Percentiles rank a stretch among this genome's conserved stretches.
Conservation (phyloP, 92 coral and sea anemone genomes). For the Palythoa grandis region DNA sequence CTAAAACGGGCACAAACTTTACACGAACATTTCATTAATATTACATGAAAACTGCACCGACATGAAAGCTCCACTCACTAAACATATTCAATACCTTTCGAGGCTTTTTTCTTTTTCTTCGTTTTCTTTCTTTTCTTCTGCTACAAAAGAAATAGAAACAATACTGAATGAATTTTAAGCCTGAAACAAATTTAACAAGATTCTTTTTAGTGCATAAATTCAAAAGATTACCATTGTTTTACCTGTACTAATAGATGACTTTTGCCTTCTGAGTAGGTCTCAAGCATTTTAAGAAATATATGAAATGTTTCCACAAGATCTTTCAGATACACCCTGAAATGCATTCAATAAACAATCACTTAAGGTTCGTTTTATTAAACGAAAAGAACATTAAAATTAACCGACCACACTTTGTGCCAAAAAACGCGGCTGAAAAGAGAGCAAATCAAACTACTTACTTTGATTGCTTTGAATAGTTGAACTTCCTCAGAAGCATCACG, state of each 20-base stretch:
- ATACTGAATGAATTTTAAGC: neutral
- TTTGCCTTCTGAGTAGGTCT: conserved; percentile 81
- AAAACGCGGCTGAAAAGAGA: neutral
- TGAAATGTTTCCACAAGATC: conserved; percentile 94
- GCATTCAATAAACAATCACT: neutral
- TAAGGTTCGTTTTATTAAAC: neutral
- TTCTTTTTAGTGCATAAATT: no score
- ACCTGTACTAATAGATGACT: conserved; percentile 89
- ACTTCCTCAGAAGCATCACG: conserved; percentile 75
- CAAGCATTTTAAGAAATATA: conserved; percentile 89
- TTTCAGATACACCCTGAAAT: conserved; percentile 82
- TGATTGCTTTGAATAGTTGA: conserved; percentile 84
- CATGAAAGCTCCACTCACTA: no score
- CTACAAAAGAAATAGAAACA: conserved; percentile 20
- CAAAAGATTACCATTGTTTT: neutral
- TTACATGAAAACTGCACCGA: no score
- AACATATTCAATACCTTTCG: conserved; percentile 36
- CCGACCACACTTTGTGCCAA: neutral
- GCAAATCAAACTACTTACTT: conserved; percentile 62
- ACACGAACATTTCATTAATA: no score
- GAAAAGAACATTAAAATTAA: neutral
- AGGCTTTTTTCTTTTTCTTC: conserved; percentile 64
- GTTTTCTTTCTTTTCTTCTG: conserved; percentile 76
- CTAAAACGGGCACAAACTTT: no score
- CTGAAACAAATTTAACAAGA: neutral